These are phyloP conservation scores for Cacatua alba DNA, from an alignment of 2,113 vertebrate genomes.

Conservation along the genomic window DNA sequence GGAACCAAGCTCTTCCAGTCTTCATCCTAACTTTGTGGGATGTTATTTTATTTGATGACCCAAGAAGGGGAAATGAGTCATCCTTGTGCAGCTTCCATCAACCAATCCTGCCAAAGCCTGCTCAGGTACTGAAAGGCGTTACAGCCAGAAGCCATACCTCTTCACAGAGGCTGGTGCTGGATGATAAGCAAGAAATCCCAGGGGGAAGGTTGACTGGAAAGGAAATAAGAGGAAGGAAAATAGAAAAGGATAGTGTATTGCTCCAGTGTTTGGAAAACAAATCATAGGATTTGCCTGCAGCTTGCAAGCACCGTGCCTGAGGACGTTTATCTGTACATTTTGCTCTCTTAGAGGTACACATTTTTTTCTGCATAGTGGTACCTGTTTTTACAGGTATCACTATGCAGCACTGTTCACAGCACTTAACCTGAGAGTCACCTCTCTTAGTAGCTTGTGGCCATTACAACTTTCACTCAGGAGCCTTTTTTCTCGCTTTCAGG, in stretches of 20 bases:
- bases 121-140: slow-evolving; percentile 29
- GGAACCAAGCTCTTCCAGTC: background rate
- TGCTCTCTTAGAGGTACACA: background rate
- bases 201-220: background rate
- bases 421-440: background rate
- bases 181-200: slow-evolving; percentile 46
- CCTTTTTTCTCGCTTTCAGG: background rate
- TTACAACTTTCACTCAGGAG: background rate
- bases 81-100: background rate
- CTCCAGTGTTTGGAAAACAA: background rate
- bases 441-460: background rate
- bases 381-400: background rate
- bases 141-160: slow-evolving; percentile 27
- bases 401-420: background rate
- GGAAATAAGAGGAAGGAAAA: slow-evolving; percentile 1
- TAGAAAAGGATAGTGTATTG: background rate
- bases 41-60: slow-evolving; percentile 31
- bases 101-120: background rate
- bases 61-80: slow-evolving; percentile 30
- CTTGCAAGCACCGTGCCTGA: background rate
- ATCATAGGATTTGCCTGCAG: background rate
- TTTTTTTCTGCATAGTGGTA: background rate
- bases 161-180: slow-evolving; percentile 30
- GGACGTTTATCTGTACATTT: background rate
- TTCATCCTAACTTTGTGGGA: background rate